Evolutionary conservation across 2,797 vertebrate species (phyloP), one percentile per base, ranked within the genome.

Genomic region (Melanotaenia boesemani): DNA sequence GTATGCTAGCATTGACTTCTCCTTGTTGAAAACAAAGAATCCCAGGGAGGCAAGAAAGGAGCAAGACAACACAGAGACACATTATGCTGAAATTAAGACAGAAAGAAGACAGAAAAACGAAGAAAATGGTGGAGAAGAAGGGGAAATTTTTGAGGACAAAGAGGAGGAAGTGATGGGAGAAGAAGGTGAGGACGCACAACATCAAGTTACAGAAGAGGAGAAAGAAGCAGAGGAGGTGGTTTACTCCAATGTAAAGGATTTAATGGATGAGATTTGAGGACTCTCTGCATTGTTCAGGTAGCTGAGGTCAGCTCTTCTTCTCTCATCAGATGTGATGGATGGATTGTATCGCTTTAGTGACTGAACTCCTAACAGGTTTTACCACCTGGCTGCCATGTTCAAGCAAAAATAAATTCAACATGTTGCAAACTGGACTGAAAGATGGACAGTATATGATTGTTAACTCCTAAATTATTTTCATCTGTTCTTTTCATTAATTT

Each of bases 1-100:
- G 59, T 83, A 84, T 22, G 82, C 84, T 44, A 72, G 10, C 68
- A 76, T 81, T 13, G 69, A 88, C 41, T 86, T 86, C 60, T 71
- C 80, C 1, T 0, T 20, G 41, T 22, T 84, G 60, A 79, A 67
- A 59, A 44, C 26, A 26, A 82, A 18, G 32, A 39, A 2, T 34
- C 15, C 12, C 18, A 48, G n/a, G 1, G 36, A 39, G 36, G 34
- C 48, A 22, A 12, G 11, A 26, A 67, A 46, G 24, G 67, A 2
- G 6, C 48, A 32, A 4, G 71, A 83, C 22, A 28, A 4, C n/a
- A 32, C 65, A 2, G 64, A 71, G 1, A 84, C 84, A 0, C 73
- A 82, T 32, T 84, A 88, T 1, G 57, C 82, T 54, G 80, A 81
- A 54, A 79, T 85, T 15, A 75, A 82, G 46, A 78, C 20, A 48